Conservation (phyloP, 2,797 vertebrate species). For the Phrynocephalus forsythii region DNA sequence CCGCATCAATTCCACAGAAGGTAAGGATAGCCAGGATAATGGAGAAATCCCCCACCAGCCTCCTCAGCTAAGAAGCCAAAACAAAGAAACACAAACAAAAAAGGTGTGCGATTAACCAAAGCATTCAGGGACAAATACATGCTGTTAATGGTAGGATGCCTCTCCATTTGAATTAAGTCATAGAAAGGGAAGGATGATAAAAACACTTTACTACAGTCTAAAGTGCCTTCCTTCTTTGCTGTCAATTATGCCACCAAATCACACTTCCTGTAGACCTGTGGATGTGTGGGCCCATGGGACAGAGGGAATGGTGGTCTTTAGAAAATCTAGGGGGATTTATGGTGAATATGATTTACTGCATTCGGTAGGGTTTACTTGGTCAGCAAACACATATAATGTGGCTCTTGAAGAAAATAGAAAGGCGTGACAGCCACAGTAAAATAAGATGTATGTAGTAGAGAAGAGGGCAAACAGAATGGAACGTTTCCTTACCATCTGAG, state of each 20-base stretch:
- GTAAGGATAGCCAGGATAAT: conserved; percentile 79
- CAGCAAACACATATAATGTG: neutral
- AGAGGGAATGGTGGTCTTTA: neutral
- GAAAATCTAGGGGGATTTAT: neutral
- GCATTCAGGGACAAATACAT: neutral
- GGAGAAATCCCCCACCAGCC: conserved; percentile 79
- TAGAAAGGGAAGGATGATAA: neutral
- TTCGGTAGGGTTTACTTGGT: too few relatives aligned
- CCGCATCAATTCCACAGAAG: conserved; percentile 75
- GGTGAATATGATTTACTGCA: neutral
- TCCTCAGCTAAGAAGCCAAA: conserved; percentile 72
- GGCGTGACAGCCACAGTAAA: too few relatives aligned
- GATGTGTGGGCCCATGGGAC: neutral
- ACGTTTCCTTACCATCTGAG: too few relatives aligned
- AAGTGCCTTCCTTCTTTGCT: neutral
- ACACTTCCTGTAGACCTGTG: neutral
- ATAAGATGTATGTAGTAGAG: neutral
- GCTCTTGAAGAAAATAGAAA: neutral
- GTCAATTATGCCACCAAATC: neutral
- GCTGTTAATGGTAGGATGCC: neutral
- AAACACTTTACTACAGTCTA: neutral
- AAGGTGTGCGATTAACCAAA: neutral
- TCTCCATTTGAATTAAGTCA: neutral
- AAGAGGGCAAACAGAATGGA: too few relatives aligned
- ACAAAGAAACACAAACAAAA: neutral